Evolutionary conservation across 1,140 invertebrate genomes (phyloP), one percentile per base, ranked within the genome.

Genomic region (Drosophila athabasca): DNA sequence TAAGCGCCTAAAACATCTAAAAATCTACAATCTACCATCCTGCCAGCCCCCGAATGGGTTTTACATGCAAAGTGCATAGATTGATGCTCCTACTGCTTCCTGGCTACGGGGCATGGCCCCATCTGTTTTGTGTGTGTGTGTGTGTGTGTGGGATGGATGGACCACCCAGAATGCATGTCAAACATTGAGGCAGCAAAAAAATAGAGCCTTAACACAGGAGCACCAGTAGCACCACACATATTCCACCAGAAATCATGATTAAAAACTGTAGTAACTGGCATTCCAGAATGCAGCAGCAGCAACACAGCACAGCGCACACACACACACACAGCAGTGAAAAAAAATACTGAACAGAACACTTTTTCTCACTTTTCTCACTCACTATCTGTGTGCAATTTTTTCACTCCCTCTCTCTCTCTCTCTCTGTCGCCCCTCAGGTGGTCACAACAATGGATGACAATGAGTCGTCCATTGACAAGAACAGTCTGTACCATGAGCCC

Each of bases 401-500:
- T 77, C 43, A 39, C 46, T 19, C 26, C 57, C 50, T 60, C 48
- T 62, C 35, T 64, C 46, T 19, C 41, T 45, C 19, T 41, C 19
- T 22, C 29, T 19, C 31, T 77, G 58, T 68, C 55, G 59, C 11
- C 81, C 82, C 69, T 60, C 67, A 90, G 89, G 83, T 88, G 70
- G 84, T 90, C 68, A 82, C 87, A 58, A 85, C 91, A 80, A 91
- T 92, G 90, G 91, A 92, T 76, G 91, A 92, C 87, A 90, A 85
- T 76, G 91, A 91, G 73, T 90, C 89, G 59, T 91, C 90, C 64
- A 92, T 92, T 76, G 92, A 92, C 89, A 93, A 93, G 82, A 91
- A 84, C 59, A 91, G 91, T 73, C 79, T 93, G 35, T 93, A 93
- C 80, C 92, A 93, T 74, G 93, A 93, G 80, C 92, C 92, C 52